These are phyloP conservation scores for Blera fallax DNA, from an alignment of 2,888 invertebrate genomes.

Conservation along the genomic window DNA sequence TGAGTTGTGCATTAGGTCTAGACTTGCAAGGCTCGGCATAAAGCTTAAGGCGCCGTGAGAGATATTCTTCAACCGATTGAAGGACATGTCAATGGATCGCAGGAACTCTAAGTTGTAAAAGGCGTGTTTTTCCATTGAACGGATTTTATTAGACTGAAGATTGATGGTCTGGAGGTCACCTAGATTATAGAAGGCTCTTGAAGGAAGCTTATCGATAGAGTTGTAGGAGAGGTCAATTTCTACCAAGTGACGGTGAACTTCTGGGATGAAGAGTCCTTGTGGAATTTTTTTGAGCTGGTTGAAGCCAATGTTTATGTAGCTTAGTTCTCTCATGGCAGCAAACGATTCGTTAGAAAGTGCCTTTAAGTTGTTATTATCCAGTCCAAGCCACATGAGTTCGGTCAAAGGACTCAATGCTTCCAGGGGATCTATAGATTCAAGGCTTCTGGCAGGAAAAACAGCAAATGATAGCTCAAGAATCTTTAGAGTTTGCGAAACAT, in stretches of 20 bases:
- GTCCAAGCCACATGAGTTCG: slow-evolving; percentile 90
- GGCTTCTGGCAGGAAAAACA: slow-evolving; percentile 85
- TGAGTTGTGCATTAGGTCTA: slow-evolving; percentile 92
- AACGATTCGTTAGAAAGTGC: slow-evolving; percentile 88
- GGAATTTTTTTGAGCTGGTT: slow-evolving; percentile 90
- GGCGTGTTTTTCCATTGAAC: slow-evolving; percentile 86
- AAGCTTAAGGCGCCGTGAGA: slow-evolving; percentile 89
- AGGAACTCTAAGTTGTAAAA: slow-evolving; percentile 91
- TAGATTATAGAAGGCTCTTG: slow-evolving; percentile 88
- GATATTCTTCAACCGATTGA: slow-evolving; percentile 90
- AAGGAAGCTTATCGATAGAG: slow-evolving; percentile 86
- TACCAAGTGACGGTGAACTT: slow-evolving; percentile 87
- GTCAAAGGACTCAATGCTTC: slow-evolving; percentile 88
- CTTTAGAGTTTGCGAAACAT: slow-evolving; percentile 89
- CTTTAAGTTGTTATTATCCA: slow-evolving; percentile 94
- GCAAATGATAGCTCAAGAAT: slow-evolving; percentile 94
- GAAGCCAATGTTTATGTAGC: slow-evolving; percentile 93
- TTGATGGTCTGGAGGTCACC: slow-evolving; percentile 89
- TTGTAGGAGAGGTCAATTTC: slow-evolving; percentile 93
- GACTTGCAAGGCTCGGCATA: slow-evolving; percentile 88
- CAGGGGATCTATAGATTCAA: slow-evolving; percentile 85
- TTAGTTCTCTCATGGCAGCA: slow-evolving; percentile 86
- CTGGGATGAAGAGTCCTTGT: slow-evolving; percentile 86
- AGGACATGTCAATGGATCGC: slow-evolving; percentile 90
- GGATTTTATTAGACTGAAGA: slow-evolving; percentile 90